phyloP scores from a whole-genome alignment of 2,888 invertebrate genomes.

The Diarsia brunnea region DNA sequence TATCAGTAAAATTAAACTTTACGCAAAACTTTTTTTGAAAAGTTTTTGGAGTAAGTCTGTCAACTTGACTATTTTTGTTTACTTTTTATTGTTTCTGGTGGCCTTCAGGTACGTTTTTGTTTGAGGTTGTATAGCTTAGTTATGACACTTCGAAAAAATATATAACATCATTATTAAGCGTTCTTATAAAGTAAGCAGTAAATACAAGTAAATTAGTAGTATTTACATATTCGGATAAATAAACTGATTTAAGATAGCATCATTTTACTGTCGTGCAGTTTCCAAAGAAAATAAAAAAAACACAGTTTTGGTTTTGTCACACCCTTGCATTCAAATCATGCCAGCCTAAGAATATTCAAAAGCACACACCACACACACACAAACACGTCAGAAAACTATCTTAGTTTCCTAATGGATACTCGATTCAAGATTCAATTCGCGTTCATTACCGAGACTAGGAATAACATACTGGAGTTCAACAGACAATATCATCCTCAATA shows the following conservation, averaged over 20 bases:
- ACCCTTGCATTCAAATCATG: constrained; percentile 34
- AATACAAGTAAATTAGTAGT: background rate
- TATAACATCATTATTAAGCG: background rate
- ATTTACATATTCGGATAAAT: constrained; percentile 6
- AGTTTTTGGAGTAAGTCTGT: constrained; percentile 75
- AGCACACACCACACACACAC: constrained; percentile 61
- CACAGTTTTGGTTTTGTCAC: background rate
- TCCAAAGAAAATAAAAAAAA: background rate
- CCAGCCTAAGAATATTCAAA: constrained; percentile 35
- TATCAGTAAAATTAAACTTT: constrained; percentile 65
- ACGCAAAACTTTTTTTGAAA: constrained; percentile 74
- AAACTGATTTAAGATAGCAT: background rate
- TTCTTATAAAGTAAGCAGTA: background rate
- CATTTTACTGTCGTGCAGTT: background rate
- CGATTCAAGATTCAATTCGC: constrained; percentile 46
- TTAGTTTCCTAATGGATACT: constrained; percentile 21
- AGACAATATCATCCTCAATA: constrained; percentile 65
- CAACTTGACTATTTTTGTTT: constrained; percentile 71
- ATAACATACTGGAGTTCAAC: constrained; percentile 60
- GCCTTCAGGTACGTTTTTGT: constrained; percentile 44
- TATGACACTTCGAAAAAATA: constrained; percentile 10
- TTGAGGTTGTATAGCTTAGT: constrained; percentile 54
- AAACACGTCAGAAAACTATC: constrained; percentile 28
- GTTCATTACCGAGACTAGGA: constrained; percentile 32
- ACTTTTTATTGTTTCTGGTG: constrained; percentile 66